A percentile compares a stretch with the other conserved stretches of the same genome.
phyloP scores from a whole-genome alignment of 2,888 invertebrate genomes.

The Coenonympha glycerion region DNA sequence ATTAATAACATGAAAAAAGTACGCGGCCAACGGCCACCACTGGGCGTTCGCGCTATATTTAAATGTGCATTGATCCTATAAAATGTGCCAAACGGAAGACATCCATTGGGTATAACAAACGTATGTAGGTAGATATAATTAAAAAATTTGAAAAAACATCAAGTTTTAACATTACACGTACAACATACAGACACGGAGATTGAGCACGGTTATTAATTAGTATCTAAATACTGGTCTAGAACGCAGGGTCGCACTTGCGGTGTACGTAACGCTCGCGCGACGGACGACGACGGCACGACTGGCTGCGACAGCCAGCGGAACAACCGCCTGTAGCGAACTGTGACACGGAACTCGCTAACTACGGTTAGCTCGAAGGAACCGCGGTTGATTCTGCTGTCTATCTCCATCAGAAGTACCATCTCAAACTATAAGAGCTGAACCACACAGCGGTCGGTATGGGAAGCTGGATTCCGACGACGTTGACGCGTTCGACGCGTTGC shows the following conservation, averaged over 20 bases:
- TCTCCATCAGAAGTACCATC: background rate
- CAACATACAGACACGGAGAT: constrained; percentile 70
- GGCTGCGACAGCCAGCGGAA: background rate
- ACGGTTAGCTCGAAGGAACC: background rate
- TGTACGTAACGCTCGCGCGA: constrained; percentile 1
- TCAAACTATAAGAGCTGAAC: too few species aligned
- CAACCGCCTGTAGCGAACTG: background rate
- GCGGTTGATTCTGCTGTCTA: background rate
- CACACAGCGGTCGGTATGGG: too few species aligned
- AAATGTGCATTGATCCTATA: constrained; percentile 68
- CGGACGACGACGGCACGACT: too few species aligned
- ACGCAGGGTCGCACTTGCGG: background rate
- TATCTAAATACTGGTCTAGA: constrained; percentile 58
- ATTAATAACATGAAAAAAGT: constrained; percentile 30
- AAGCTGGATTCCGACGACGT: too few species aligned
- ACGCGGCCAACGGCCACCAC: constrained; percentile 39
- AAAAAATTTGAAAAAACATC: constrained; percentile 61
- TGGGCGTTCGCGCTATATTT: constrained; percentile 36
- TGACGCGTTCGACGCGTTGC: too few species aligned
- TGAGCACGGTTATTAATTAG: constrained; percentile 65
- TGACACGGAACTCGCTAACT: background rate
- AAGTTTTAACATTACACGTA: constrained; percentile 64
- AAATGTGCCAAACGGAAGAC: constrained; percentile 76
- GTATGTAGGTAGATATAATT: constrained; percentile 79
- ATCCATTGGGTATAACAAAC: constrained; percentile 88